Conservation (phyloP, 2,797 vertebrate genomes). For the Poeciliopsis paucimaculata region DNA sequence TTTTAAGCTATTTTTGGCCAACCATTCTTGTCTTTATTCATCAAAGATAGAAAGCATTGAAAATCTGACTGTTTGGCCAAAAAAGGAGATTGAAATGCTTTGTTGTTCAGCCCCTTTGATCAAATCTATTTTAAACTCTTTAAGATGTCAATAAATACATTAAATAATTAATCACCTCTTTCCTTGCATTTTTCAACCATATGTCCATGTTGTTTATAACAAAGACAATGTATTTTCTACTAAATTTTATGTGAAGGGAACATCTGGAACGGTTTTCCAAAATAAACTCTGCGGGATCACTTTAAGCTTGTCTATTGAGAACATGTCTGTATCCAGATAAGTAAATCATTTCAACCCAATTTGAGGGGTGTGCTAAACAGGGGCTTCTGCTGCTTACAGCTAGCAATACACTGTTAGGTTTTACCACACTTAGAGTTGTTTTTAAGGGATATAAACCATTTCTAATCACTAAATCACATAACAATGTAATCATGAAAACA, state of each 20-base stretch:
- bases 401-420: conserved; percentile 12
- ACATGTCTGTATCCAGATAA: conserved; percentile 8
- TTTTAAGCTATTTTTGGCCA: background rate
- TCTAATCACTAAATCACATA: conserved; percentile 21
- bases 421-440: conserved; percentile 26
- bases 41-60: background rate
- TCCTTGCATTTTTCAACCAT: background rate
- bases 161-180: background rate
- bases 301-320: conserved; percentile 14
- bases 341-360: conserved; percentile 2
- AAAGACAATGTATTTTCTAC: background rate
- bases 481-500: background rate
- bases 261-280: conserved; percentile 21
- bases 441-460: conserved; percentile 33
- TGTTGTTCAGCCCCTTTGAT: background rate
- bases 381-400: background rate
- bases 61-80: background rate
- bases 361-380: conserved; percentile 4
- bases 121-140: background rate
- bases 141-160: background rate
- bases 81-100: background rate
- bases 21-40: background rate
- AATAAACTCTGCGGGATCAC: conserved; percentile 23
- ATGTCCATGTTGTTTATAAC: background rate
- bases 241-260: background rate